Conservation (phyloP, 2,113 vertebrate genomes). For the Malurus elegans region DNA sequence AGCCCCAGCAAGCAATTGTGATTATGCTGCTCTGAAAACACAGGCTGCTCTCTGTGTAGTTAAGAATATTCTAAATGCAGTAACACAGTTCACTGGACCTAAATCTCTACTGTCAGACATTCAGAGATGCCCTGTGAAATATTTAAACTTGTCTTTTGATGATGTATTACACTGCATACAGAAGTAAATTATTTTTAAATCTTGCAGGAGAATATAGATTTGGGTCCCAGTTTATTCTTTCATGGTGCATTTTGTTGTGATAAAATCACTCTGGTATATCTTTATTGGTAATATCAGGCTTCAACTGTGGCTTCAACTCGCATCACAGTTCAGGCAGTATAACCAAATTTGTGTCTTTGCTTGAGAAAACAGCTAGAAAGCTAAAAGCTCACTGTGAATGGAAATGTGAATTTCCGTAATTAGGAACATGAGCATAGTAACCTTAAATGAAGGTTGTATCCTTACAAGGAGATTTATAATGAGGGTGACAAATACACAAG, state of each 20-base stretch:
- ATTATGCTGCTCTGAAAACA: background rate
- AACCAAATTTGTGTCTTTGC: background rate
- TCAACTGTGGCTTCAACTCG: background rate
- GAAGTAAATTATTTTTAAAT: background rate
- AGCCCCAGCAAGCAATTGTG: background rate
- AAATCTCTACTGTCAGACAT: background rate
- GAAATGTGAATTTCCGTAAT: conserved; percentile 16
- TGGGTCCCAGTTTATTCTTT: background rate
- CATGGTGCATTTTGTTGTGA: background rate
- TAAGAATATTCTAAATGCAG: background rate
- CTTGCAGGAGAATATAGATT: background rate
- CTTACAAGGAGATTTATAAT: conserved; percentile 9
- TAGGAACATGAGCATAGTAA: background rate
- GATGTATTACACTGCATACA: background rate
- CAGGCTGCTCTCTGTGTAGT: background rate
- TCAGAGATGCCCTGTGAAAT: background rate
- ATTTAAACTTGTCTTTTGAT: background rate
- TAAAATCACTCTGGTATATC: background rate
- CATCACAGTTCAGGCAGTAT: background rate
- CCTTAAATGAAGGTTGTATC: background rate
- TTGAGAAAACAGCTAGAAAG: background rate
- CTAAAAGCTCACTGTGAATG: background rate
- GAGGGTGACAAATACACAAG: background rate
- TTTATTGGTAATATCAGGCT: background rate
- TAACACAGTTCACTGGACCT: background rate